A percentile compares a stretch with the other conserved stretches of the same genome.
Evolutionary conservation across 2,888 invertebrate genomes (phyloP).

Genomic region (Leistus spinibarbis): DNA sequence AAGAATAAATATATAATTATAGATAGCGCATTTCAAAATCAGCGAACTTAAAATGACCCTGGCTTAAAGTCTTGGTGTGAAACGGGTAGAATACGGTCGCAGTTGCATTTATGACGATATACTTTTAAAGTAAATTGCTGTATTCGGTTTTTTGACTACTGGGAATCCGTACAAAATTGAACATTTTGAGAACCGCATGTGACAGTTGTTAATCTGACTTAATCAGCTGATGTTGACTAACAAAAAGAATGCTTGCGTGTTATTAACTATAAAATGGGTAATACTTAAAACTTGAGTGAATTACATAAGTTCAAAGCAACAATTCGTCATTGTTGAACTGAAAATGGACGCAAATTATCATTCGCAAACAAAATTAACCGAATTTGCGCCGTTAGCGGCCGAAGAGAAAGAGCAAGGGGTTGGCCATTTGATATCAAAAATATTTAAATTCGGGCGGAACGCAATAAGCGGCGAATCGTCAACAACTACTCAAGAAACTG

Average conservation of each 20-base stretch:
- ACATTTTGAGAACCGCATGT: too few species aligned
- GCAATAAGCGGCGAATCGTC: constrained; percentile 54
- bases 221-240: background rate
- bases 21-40: too few species aligned
- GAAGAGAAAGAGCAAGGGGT: constrained; percentile 77
- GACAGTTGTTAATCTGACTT: too few species aligned
- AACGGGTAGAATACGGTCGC: too few species aligned
- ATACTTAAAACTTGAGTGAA: background rate
- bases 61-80: too few species aligned
- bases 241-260: background rate
- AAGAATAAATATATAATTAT: too few species aligned
- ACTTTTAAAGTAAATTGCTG: too few species aligned
- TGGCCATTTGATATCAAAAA: constrained; percentile 74
- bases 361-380: constrained; percentile 72
- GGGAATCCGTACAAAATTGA: too few species aligned
- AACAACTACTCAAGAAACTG: constrained; percentile 49
- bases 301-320: background rate
- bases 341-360: constrained; percentile 65
- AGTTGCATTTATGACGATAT: too few species aligned
- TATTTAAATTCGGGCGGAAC: constrained; percentile 73
- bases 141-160: too few species aligned
- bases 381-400: constrained; percentile 78
- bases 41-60: too few species aligned
- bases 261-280: background rate
- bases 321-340: background rate